A percentile compares a stretch with the other conserved stretches of the same genome.
Conservation (phyloP, 2,797 vertebrate species). For the Erethizon dorsatum region DNA sequence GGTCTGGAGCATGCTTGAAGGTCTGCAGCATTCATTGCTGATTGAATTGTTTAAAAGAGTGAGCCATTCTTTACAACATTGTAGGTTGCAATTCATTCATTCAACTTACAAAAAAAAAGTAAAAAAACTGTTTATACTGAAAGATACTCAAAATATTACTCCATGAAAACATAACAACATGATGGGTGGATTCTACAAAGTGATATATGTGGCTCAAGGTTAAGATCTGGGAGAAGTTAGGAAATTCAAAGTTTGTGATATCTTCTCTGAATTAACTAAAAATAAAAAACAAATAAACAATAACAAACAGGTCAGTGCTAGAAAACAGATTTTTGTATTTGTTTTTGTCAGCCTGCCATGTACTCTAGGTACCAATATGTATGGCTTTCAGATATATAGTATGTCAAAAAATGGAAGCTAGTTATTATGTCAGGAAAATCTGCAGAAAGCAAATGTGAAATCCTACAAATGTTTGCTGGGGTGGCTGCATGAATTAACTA, state of each 20-base stretch:
- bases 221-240: not conserved
- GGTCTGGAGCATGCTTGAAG: not conserved
- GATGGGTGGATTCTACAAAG: not conserved
- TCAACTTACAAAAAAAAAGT: not conserved
- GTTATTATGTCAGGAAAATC: not conserved
- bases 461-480: not conserved
- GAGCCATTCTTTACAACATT: not conserved
- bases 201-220: not conserved
- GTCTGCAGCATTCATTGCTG: not conserved
- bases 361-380: not conserved
- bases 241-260: not conserved
- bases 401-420: not conserved
- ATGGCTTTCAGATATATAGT: not conserved
- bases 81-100: not conserved
- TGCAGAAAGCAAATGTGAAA: not conserved
- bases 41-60: not conserved
- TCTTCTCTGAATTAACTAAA: slow-evolving; percentile 1
- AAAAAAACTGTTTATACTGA: not conserved
- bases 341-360: not conserved
- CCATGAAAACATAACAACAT: not conserved
- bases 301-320: not conserved
- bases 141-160: not conserved
- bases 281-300: not conserved
- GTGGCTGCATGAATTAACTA: not conserved
- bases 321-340: not conserved